A percentile compares a stretch with the other conserved stretches of the same genome.
Conservation (phyloP, 2,888 invertebrate species). For the Epistrophe eligans region DNA sequence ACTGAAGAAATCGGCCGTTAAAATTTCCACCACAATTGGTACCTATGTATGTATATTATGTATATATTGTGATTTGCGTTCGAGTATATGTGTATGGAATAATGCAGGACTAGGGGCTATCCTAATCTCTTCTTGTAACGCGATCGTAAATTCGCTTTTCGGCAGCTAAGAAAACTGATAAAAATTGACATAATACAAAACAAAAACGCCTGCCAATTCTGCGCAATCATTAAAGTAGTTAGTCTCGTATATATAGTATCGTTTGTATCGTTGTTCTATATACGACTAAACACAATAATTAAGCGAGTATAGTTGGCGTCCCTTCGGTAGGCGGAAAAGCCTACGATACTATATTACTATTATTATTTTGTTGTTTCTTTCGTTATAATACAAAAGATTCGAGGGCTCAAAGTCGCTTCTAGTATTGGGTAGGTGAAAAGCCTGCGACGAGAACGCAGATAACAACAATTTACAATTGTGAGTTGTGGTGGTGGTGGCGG, state of each 20-base stretch:
- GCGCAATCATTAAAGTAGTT: constrained; percentile 42
- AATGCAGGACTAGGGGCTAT: constrained; percentile 6
- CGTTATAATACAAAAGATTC: no score
- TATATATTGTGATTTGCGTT: neutral
- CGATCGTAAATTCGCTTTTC: constrained; percentile 69
- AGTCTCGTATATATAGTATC: constrained; percentile 2
- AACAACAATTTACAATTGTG: constrained; percentile 44
- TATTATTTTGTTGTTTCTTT: constrained; percentile 43
- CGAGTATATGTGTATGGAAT: neutral
- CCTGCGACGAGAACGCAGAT: constrained; percentile 28
- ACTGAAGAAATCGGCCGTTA: neutral
- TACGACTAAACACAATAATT: constrained; percentile 62
- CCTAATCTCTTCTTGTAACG: constrained; percentile 69
- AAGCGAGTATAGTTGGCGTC: constrained; percentile 34
- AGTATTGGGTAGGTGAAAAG: constrained; percentile 34
- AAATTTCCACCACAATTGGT: neutral
- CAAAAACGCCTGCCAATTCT: constrained; percentile 29
- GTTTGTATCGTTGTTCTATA: constrained; percentile 20
- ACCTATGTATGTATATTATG: no score
- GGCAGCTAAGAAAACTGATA: constrained; percentile 36
- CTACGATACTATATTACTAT: constrained; percentile 46
- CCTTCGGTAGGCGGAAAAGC: constrained; percentile 54
- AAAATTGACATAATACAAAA: constrained; percentile 14
- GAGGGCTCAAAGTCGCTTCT: constrained; percentile 34
- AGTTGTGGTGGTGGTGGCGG: constrained; percentile 36